Base-by-base conservation (phyloP, 2,888 invertebrate species). In the Drosophila formosana region DNA sequence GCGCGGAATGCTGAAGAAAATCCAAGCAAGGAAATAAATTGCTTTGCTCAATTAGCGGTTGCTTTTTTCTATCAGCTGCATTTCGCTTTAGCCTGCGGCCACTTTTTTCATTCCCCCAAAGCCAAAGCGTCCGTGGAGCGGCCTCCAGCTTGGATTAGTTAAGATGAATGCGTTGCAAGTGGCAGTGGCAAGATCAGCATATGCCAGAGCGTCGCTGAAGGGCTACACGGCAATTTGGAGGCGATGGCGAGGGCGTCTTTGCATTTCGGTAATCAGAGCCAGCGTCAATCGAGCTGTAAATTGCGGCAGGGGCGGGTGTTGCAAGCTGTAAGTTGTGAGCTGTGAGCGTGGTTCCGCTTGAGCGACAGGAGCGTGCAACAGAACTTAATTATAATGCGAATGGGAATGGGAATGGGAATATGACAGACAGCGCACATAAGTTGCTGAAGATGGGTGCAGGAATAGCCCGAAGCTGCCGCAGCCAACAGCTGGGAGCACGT, bases 41-140 rank as follows among this genome's bases (percentile, higher is more conserved):
- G 77, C 85, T 69, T 77, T 80, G 82, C 82, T 75, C 82, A 83
- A 83, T 83, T 82, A 83, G 82, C 79, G 80, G 80, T 74, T 77
- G 3, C 18, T 56, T 53, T 28, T 49, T n/a, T 47, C 9, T 25
- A 34, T 5, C 9, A 6, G 9, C 0, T 1, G 4, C 1, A 25
- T 52, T 23, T 37, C 47, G 60, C 70, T 74, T 60, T 60, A 55
- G 57, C 56, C 41, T 49, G 43, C 56, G 53, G 65, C 46, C 47
- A 56, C 32, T 45, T 57, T 49, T 11, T 43, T 39, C 6, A 4
- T 25, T 6, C 45, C n/a, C 13, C n/a, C 39, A 50, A 41, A 43
- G 47, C 45, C 32, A 26, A 18, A 28, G 43, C 18, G 34, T 52
- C 18, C 18, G 18, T 18, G 18, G n/a, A 41, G 52, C 9, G 37